A percentile compares a stretch with the other conserved stretches of the same genome.
Conservation (phyloP, 92 coral and sea anemone genomes). For the Phenganax marumi region DNA sequence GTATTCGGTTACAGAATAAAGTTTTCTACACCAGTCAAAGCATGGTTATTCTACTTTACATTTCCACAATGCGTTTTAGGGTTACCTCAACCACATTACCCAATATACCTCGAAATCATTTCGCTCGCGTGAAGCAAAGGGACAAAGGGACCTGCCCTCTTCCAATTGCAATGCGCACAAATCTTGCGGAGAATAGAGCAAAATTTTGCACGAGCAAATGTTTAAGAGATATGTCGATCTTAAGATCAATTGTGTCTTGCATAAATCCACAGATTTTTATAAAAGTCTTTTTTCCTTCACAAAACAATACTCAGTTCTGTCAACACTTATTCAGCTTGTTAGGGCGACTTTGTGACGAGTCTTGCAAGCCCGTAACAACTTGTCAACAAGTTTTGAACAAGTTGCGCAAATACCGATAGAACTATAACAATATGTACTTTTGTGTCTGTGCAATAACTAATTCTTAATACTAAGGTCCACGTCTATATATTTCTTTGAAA, state of each 20-base stretch:
- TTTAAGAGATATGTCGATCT: not conserved
- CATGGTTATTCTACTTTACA: not conserved
- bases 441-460: no score
- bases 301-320: not conserved
- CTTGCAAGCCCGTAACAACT: no score
- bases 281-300: not conserved
- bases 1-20: constrained; percentile 3
- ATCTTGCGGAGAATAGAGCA: not conserved
- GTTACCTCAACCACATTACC: not conserved
- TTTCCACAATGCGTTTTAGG: constrained; percentile 7
- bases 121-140: not conserved
- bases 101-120: not conserved
- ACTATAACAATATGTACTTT: no score
- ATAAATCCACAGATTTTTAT: not conserved
- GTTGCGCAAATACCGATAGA: no score
- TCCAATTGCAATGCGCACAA: not conserved
- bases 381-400: no score
- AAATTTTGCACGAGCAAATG: not conserved
- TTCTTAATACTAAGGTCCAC: not conserved
- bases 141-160: not conserved
- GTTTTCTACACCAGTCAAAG: not conserved
- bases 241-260: not conserved
- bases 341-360: no score
- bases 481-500: not conserved
- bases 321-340: no score